These are phyloP conservation scores for Campopleginae sp. DNA, from an alignment of 2,888 invertebrate species.

Conservation along the genomic window DNA sequence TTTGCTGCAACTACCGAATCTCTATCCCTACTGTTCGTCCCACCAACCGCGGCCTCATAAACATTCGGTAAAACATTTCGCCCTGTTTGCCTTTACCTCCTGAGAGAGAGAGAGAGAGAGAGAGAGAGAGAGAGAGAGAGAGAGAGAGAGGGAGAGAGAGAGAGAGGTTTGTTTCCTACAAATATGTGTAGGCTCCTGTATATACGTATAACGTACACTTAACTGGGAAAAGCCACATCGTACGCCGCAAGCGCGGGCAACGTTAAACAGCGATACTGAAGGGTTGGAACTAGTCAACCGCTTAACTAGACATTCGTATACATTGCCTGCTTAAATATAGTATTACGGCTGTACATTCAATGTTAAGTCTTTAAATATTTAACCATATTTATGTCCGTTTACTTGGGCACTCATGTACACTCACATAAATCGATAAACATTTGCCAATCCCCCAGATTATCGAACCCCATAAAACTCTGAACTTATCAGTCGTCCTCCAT, in stretches of 20 bases:
- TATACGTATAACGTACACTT: slow-evolving; percentile 22
- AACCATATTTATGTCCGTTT: neutral
- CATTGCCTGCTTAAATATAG: slow-evolving; percentile 23
- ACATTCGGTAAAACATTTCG: slow-evolving; percentile 63
- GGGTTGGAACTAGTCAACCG: slow-evolving; percentile 63
- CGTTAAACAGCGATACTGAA: slow-evolving; percentile 55
- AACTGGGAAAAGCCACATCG: slow-evolving; percentile 63
- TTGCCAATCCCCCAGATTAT: neutral
- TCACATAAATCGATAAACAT: neutral
- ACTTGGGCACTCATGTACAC: neutral
- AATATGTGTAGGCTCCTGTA: neutral
- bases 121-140: slow-evolving; percentile 7
- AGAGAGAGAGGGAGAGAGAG: neutral
- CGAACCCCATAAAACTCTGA: neutral
- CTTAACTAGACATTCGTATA: slow-evolving; percentile 65
- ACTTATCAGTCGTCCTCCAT: neutral
- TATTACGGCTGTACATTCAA: slow-evolving; percentile 24
- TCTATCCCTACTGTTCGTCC: neutral
- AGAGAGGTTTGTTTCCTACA: slow-evolving; percentile 39
- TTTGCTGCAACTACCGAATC: slow-evolving; percentile 38
- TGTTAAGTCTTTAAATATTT: slow-evolving; percentile 22
- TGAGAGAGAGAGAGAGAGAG: neutral
- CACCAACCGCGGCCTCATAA: slow-evolving; percentile 57
- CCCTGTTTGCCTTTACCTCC: slow-evolving; percentile 34
- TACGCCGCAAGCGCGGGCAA: slow-evolving; percentile 58